Evolutionary conservation across 2,797 vertebrate species (phyloP), one percentile per base, ranked within the genome.

Genomic region (Halcyon leucocephala): DNA sequence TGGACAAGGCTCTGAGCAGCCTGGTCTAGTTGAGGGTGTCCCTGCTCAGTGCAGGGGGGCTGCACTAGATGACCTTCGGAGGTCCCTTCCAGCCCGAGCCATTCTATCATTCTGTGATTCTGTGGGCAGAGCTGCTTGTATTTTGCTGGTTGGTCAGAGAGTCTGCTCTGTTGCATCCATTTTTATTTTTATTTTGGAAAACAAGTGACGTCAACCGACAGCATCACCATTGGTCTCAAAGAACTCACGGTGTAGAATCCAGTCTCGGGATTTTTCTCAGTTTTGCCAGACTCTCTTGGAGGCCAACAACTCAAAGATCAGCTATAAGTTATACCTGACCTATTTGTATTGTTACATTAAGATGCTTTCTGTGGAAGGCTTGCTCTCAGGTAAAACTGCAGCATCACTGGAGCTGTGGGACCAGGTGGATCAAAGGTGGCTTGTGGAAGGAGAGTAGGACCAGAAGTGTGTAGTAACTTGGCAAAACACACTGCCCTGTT

Each of bases 301-400:
- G 83, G 49, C 81, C 26, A 79, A 62, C 88, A 65, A 49, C 20
- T 58, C 72, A 76, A 83, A 83, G 73, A 25, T 0, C 0, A 80
- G 33, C 66, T 86, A 4, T 77, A 66, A 80, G 17, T 80, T 90
- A 48, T 10, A 90, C 35, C 57, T 90, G 65, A 65, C 62, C 72
- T 83, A 37, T 85, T 87, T 86, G 94, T 94, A 49, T 89, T 91
- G 46, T 51, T 86, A 49, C 54, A 13, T 87, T 81, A 44, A 64
- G 61, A 61, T 85, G 62, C 62, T 93, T 89, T 86, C 58, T 7
- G 0, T 81, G 70, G 51, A 66, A 74, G 71, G 26, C 37, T 13
- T 3, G 10, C n/a, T 87, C 37, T 64, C 57, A 64, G 80, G 67
- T 89, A 49, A 94, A 95, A 89, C 44, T 78, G 46, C 61, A 42